Conservation (phyloP, 2,888 invertebrate genomes). For the Timema cristinae region DNA sequence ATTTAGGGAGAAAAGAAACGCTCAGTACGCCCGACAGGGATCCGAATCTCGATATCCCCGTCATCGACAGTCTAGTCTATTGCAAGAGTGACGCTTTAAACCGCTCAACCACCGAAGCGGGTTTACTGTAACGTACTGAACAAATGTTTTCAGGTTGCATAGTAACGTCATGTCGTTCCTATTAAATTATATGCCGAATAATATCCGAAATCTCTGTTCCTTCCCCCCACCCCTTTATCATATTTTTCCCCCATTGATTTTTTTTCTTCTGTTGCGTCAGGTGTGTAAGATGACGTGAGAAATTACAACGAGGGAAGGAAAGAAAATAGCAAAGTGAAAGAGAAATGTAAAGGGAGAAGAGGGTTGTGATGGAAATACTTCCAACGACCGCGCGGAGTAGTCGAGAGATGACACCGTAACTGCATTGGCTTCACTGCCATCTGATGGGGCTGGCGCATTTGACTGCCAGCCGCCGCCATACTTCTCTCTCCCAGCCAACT, state of each 20-base stretch:
- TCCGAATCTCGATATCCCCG: too few species aligned
- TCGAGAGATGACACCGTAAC: conserved; percentile 7
- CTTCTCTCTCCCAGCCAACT: background rate
- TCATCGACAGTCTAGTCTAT: too few species aligned
- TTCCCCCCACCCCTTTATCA: background rate
- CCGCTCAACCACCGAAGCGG: too few species aligned
- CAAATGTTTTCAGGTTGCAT: too few species aligned
- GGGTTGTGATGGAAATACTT: background rate
- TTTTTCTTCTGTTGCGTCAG: background rate
- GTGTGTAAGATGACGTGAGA: conserved; percentile 13
- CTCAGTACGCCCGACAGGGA: too few species aligned
- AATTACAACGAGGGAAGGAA: conserved; percentile 16
- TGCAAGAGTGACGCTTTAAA: too few species aligned
- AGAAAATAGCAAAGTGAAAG: conserved; percentile 8
- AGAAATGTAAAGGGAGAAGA: background rate
- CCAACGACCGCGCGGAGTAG: background rate
- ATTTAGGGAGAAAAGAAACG: too few species aligned
- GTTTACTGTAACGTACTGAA: too few species aligned
- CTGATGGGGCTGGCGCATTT: background rate
- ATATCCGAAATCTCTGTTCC: background rate
- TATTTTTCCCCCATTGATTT: background rate
- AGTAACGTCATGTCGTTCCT: too few species aligned
- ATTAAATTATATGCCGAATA: background rate
- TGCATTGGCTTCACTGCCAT: background rate
- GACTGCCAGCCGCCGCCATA: background rate